A percentile compares a stretch with the other conserved stretches of the same genome.
Conservation (phyloP, 1,140 invertebrate genomes). For the Dryas iulia region DNA sequence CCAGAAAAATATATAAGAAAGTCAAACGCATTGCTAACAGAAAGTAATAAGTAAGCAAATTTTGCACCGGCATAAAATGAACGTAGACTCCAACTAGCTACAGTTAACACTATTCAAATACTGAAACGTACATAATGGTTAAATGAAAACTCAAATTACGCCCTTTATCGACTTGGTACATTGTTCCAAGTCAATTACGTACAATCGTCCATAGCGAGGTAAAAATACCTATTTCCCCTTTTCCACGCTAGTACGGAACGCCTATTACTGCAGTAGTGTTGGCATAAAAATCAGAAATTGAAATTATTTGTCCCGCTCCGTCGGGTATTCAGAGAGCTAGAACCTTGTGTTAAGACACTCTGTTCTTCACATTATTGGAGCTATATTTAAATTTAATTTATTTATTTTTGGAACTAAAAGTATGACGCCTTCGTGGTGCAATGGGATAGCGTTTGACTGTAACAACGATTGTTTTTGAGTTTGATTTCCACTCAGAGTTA, state of each 20-base stretch:
- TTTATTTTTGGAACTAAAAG: too few species aligned
- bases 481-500: too few species aligned
- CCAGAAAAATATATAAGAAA: too few species aligned
- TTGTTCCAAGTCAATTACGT: constrained; percentile 34
- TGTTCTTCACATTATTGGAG: too few species aligned
- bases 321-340: too few species aligned
- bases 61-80: neutral
- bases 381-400: too few species aligned
- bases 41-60: too few species aligned
- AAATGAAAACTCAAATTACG: constrained; percentile 29
- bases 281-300: neutral
- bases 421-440: too few species aligned
- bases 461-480: too few species aligned
- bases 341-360: too few species aligned
- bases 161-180: constrained; percentile 29
- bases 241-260: constrained; percentile 24
- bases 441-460: too few species aligned
- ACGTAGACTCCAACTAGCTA: neutral
- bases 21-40: neutral
- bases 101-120: constrained; percentile 5
- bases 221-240: constrained; percentile 30
- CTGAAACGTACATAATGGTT: constrained; percentile 4
- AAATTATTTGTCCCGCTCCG: too few species aligned
- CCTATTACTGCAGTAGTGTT: constrained; percentile 11
- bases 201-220: constrained; percentile 28